Evolutionary conservation across 2,888 invertebrate species (phyloP), one percentile per base, ranked within the genome.

Genomic region (Linhomoeus sp.): DNA sequence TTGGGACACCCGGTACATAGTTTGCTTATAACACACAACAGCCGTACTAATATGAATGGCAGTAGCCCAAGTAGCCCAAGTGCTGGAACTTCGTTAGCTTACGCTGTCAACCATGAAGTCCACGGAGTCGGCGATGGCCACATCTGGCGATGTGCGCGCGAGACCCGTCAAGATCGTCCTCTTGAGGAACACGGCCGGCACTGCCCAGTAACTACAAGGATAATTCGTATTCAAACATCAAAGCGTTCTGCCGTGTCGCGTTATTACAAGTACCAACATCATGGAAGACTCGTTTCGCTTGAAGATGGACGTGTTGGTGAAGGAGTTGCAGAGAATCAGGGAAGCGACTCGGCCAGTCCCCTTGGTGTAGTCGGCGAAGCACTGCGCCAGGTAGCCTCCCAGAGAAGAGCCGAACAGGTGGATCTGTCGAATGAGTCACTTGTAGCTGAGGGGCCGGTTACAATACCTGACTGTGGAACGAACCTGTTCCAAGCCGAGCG

Each of bases 31-130:
- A n/a, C n/a, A n/a, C n/a, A n/a, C n/a, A n/a, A n/a, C n/a, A n/a
- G n/a, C n/a, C n/a, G n/a, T n/a, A n/a, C n/a, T n/a, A n/a, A n/a
- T n/a, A n/a, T n/a, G n/a, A n/a, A n/a, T n/a, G n/a, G n/a, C n/a
- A n/a, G n/a, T n/a, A n/a, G n/a, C n/a, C n/a, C n/a, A n/a, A n/a
- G n/a, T n/a, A n/a, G n/a, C n/a, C n/a, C n/a, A n/a, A n/a, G n/a
- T n/a, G n/a, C n/a, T n/a, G n/a, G n/a, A n/a, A n/a, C n/a, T n/a
- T n/a, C n/a, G n/a, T n/a, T n/a, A 2, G 41, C 72, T 71, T 72
- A 84, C 84, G 69, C 77, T 76, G 70, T 84, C 83, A 22, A 82
- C 81, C 80, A 86, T 82, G 64, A 86, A 86, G 66, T 86, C 85
- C 52, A 84, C 77, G 29, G 85, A 79, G 61, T 81, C 80, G 29